Evolutionary conservation across 1,140 invertebrate genomes (phyloP).

Genomic region (Akabosia matsudoensis): DNA sequence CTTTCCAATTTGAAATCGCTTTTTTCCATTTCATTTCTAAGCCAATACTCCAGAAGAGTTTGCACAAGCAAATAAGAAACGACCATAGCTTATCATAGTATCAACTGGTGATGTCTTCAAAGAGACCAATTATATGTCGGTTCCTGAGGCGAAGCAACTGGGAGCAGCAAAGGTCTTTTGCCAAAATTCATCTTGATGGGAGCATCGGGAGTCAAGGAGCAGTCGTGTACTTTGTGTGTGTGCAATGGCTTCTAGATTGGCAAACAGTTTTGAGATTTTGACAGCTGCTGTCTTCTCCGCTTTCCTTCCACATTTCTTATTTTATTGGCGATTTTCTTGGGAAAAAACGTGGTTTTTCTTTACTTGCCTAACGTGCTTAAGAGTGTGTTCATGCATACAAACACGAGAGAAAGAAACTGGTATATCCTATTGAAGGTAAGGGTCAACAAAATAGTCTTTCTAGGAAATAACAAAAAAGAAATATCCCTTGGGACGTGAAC

Average conservation of each 20-base stretch:
- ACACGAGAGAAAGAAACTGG: too few species aligned
- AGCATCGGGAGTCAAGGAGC: too few species aligned
- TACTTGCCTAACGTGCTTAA: too few species aligned
- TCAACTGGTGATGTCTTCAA: not conserved
- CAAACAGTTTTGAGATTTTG: not conserved
- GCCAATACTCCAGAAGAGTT: not conserved
- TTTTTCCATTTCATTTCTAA: not conserved
- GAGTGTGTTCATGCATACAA: too few species aligned
- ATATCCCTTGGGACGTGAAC: constrained; percentile 1
- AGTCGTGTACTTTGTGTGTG: too few species aligned
- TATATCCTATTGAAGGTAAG: not conserved
- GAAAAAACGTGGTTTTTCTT: not conserved
- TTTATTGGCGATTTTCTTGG: not conserved
- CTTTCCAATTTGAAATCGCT: not conserved
- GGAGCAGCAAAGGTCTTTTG: not conserved
- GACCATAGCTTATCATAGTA: not conserved
- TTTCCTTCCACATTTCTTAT: too few species aligned
- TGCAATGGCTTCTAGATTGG: not conserved
- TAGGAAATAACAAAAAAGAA: not conserved
- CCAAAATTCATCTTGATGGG: not conserved
- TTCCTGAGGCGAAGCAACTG: not conserved
- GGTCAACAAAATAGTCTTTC: not conserved
- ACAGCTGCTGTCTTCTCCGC: too few species aligned
- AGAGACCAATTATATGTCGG: not conserved
- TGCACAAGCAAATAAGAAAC: not conserved